These are phyloP conservation scores for Eciton burchellii DNA, from an alignment of 1,140 invertebrate genomes.

Conservation along the genomic window DNA sequence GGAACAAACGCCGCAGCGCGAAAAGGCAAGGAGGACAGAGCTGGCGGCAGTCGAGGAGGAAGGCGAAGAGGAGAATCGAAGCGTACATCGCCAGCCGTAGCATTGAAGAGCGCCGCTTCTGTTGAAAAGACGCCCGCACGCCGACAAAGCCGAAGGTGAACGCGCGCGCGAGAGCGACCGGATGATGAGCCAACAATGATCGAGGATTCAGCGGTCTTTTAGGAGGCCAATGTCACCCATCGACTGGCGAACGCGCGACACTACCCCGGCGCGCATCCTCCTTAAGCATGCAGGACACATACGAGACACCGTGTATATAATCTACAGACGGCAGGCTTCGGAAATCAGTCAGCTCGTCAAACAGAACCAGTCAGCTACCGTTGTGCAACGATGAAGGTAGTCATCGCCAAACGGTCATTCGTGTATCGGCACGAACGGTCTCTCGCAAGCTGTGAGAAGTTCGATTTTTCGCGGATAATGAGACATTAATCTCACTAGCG, in stretches of 20 bases:
- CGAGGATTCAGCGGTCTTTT: conserved; percentile 81
- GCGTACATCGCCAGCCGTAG: background rate
- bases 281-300: conserved; percentile 82
- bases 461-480: background rate
- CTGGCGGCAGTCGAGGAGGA: conserved; percentile 20
- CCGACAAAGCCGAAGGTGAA: conserved; percentile 72
- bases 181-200: conserved; percentile 79
- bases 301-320: conserved; percentile 82
- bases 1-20: conserved; percentile 43
- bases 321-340: conserved; percentile 63
- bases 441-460: background rate
- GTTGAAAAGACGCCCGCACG: conserved; percentile 33
- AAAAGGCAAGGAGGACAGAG: conserved; percentile 26
- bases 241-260: conserved; percentile 46
- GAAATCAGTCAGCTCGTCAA: conserved; percentile 83
- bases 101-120: conserved; percentile 15
- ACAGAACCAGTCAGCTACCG: conserved; percentile 63
- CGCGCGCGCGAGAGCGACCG: conserved; percentile 61
- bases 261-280: conserved; percentile 43
- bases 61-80: background rate
- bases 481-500: too few species aligned
- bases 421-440: background rate
- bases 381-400: conserved; percentile 83
- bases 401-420: background rate
- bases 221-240: conserved; percentile 85